A percentile compares a stretch with the other conserved stretches of the same genome.
Conservation (phyloP, 30 jellyfish, hydroid and myxozoan species). For the Turritopsis dohrnii region DNA sequence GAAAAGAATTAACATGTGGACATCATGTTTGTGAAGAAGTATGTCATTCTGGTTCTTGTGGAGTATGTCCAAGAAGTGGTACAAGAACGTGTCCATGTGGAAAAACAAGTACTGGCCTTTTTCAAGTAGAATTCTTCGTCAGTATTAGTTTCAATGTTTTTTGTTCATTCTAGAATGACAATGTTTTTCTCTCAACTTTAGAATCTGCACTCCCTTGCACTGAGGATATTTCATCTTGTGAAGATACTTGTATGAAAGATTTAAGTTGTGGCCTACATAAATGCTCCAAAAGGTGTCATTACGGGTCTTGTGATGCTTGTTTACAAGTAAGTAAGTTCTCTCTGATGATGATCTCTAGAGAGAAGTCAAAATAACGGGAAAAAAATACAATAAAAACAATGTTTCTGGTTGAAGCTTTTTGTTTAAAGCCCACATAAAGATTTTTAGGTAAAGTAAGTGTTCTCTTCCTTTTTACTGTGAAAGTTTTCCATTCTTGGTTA, state of each 20-base stretch:
- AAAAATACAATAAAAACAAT: too few relatives aligned
- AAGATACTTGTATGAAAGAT: constrained; percentile 74
- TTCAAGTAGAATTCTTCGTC: not conserved
- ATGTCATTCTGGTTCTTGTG: constrained; percentile 76
- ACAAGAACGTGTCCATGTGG: constrained; percentile 91
- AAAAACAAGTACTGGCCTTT: constrained; percentile 52
- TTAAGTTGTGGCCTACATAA: constrained; percentile 73
- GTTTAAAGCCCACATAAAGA: not conserved
- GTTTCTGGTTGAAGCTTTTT: not conserved
- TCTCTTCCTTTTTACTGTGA: not conserved
- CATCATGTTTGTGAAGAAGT: constrained; percentile 76
- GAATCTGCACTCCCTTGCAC: constrained; percentile 80
- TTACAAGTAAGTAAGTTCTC: constrained; percentile 39
- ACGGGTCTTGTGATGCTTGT: constrained; percentile 92
- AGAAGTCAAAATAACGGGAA: not conserved
- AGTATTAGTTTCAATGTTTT: too few relatives aligned
- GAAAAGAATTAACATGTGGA: constrained; percentile 61
- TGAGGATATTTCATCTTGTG: constrained; percentile 70
- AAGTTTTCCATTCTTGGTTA: not conserved
- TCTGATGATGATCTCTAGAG: not conserved
- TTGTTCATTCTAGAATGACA: not conserved
- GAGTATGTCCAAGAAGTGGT: constrained; percentile 85
- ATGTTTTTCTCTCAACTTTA: not conserved
- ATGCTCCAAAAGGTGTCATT: constrained; percentile 74
- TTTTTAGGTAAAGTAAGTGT: not conserved